A percentile compares a stretch with the other conserved stretches of the same genome.
These are phyloP conservation scores for Zophobas morio DNA, from an alignment of 1,140 invertebrate species.

Conservation along the genomic window DNA sequence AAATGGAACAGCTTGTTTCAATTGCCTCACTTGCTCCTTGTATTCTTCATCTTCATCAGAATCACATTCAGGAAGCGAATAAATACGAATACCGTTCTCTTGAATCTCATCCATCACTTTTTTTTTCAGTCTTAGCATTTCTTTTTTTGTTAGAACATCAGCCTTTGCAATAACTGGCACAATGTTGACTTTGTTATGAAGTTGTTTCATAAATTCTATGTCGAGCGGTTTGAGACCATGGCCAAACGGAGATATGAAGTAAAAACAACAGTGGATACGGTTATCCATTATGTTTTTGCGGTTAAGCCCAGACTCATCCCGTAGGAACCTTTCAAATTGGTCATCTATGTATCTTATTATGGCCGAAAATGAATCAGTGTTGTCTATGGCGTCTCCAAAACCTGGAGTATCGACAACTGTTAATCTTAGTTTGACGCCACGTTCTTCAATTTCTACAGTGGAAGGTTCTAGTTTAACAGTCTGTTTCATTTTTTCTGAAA, in stretches of 20 bases:
- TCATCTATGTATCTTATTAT: constrained; percentile 96
- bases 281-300: constrained; percentile 93
- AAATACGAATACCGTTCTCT: constrained; percentile 90
- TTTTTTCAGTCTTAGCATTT: constrained; percentile 91
- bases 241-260: constrained; percentile 99
- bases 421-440: constrained; percentile 89
- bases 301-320: constrained; percentile 93
- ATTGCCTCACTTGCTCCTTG: constrained; percentile 91
- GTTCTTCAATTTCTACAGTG: constrained; percentile 94
- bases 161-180: constrained; percentile 99
- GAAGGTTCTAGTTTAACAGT: constrained; percentile 92
- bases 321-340: constrained; percentile 92
- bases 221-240: constrained; percentile 94
- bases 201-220: constrained; percentile 98
- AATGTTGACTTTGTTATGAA: constrained; percentile 99
- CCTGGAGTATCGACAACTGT: constrained; percentile 98
- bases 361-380: constrained; percentile 91
- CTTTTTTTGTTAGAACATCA: constrained; percentile 97
- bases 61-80: constrained; percentile 96
- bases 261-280: constrained; percentile 97
- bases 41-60: constrained; percentile 96
- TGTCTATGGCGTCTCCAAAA: constrained; percentile 99
- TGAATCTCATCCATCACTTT: constrained; percentile 89
- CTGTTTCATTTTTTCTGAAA: constrained; percentile 87
- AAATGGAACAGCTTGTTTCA: constrained; percentile 96